phyloP scores from a whole-genome alignment of 2,113 vertebrate genomes.

The Oncorhynchus nerka region DNA sequence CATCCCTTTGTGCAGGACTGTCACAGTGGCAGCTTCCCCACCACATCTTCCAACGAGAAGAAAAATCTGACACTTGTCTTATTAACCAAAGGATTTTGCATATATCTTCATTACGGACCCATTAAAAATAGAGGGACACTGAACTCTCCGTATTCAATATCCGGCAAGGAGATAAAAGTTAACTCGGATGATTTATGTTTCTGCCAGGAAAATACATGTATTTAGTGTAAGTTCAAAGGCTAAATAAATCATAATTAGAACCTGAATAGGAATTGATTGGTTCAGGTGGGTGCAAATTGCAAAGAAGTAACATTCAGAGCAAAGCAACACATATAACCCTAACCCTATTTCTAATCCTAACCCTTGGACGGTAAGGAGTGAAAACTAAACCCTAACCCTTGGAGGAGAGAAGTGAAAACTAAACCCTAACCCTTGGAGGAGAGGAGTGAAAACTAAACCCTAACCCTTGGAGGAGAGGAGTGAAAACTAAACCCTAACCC shows the following conservation, averaged over 20 bases:
- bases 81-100: constrained; percentile 65
- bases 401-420: no score
- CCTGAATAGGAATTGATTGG: constrained; percentile 22
- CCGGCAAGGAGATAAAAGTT: constrained; percentile 56
- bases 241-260: constrained; percentile 53
- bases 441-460: no score
- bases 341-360: not conserved
- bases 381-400: no score
- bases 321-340: not conserved
- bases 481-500: no score
- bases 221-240: constrained; percentile 59
- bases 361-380: no score
- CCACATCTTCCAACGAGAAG: constrained; percentile 56
- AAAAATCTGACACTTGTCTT: constrained; percentile 68
- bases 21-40: constrained; percentile 32
- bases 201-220: constrained; percentile 41
- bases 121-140: constrained; percentile 51
- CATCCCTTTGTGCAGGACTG: constrained; percentile 24
- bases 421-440: no score
- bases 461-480: no score
- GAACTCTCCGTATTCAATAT: constrained; percentile 61
- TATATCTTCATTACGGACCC: constrained; percentile 70
- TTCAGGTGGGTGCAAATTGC: not conserved
- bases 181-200: constrained; percentile 59
- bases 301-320: not conserved